A percentile compares a stretch with the other conserved stretches of the same genome.
phyloP scores from a whole-genome alignment of 2,797 vertebrate genomes.

The Arctocebus calabarensis region DNA sequence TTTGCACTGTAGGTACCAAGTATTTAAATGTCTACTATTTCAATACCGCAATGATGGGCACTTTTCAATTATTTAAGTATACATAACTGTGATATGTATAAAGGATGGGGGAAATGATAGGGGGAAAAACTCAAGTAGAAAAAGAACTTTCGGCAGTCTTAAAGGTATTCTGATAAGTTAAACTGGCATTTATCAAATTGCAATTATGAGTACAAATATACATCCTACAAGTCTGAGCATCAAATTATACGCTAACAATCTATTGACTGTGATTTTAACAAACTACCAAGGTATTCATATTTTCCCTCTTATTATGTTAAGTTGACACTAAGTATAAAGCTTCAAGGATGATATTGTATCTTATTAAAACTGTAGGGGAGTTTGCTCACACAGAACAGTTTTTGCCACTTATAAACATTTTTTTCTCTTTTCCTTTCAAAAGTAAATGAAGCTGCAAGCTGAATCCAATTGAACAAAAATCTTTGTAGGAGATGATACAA shows the following conservation, averaged over 20 bases:
- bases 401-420: background rate
- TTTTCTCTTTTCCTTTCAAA: background rate
- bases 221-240: constrained; percentile 14
- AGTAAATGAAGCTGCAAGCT: constrained; percentile 1
- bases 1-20: background rate
- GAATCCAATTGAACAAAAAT: background rate
- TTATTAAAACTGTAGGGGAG: background rate
- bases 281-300: constrained; percentile 9
- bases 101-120: background rate
- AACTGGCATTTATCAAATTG: constrained; percentile 3
- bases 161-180: background rate
- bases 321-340: constrained; percentile 17
- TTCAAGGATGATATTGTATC: background rate
- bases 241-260: constrained; percentile 33
- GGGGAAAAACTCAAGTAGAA: background rate
- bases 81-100: background rate
- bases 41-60: background rate
- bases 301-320: constrained; percentile 4
- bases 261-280: constrained; percentile 18
- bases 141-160: constrained; percentile 1
- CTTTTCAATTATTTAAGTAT: background rate
- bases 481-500: background rate
- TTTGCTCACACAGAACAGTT: background rate
- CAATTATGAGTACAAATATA: constrained; percentile 28
- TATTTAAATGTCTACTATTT: constrained; percentile 35